Conservation (phyloP, 2,888 invertebrate genomes). For the Noctuana brunneofusca region DNA sequence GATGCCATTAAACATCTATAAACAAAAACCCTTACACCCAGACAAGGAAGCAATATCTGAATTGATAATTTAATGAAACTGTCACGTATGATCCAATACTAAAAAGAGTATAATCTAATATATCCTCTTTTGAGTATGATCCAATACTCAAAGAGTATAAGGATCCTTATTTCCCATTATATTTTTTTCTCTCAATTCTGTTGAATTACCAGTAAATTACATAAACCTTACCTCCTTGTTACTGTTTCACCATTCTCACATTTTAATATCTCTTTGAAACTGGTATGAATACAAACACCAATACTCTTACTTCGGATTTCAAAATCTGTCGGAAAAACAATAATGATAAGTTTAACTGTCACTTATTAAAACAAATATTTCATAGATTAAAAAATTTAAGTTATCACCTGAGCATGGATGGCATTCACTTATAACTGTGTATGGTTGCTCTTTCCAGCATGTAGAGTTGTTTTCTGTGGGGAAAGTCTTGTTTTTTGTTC, state of each 20-base stretch:
- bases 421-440: conserved; percentile 88
- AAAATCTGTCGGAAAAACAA: conserved; percentile 79
- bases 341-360: neutral
- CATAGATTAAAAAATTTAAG: too few species aligned
- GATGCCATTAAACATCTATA: too few species aligned
- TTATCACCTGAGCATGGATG: conserved; percentile 90
- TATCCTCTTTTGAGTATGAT: too few species aligned
- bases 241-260: conserved; percentile 92
- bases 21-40: too few species aligned
- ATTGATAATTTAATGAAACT: too few species aligned
- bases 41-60: too few species aligned
- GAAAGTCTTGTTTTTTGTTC: conserved; percentile 84
- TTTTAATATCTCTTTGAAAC: conserved; percentile 91
- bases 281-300: conserved; percentile 91
- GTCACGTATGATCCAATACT: too few species aligned
- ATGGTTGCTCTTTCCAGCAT: conserved; percentile 89
- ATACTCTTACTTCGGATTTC: conserved; percentile 92
- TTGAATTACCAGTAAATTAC: neutral
- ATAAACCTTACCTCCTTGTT: conserved; percentile 85
- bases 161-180: too few species aligned
- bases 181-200: too few species aligned
- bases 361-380: too few species aligned
- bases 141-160: too few species aligned
- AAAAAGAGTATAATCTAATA: too few species aligned
- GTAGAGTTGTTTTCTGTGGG: conserved; percentile 90